Base-by-base conservation (phyloP, 1,140 invertebrate genomes). In the Meloidogyne floridensis region DNA sequence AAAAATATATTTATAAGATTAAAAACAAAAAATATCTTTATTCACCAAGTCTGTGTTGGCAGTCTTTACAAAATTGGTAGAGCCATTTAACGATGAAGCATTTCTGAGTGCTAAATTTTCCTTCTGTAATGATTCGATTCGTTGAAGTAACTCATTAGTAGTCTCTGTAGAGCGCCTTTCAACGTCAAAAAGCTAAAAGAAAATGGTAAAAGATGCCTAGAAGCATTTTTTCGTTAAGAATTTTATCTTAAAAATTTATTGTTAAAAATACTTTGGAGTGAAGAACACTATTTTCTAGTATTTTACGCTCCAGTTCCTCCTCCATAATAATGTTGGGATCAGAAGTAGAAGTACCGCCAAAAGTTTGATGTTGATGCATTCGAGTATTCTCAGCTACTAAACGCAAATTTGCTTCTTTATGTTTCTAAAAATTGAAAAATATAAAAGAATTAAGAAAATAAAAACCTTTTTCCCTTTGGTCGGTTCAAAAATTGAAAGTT, bases 331-430 rank as follows among this genome's bases (percentile, higher is more conserved):
- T 69, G 5, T 77, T 51, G n/a, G 75, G 73, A 20, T 87, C 84
- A 47, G 59, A 54, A n/a, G 56, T 32, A 51, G 79, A 18, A 56
- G 80, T 59, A 15, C 56, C 59, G 15, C 80, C 80, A 18, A 56
- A n/a, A 32, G 54, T 53, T 54, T 42, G 70, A 73, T 56, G 81
- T 72, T 83, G 72, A 13, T 75, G 59, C 32, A 80, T 72, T 53
- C 82, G 82, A 11, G 82, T 74, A 56, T 43, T 83, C 73, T 87
- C 84, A 56, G 72, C 86, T 70, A 86, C 83, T n/a, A 86, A 56
- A 18, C 85, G 72, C 15, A 86, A 75, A 59, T 86, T 86, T 18
- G 85, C 86, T 54, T 86, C 85, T 82, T 81, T 86, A 65, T 86
- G 85, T 13, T 86, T 87, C 83, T 86, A 72, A n/a, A 47, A 20